Evolutionary conservation across 2,113 vertebrate species (phyloP), one percentile per base, ranked within the genome.

Genomic region (Hemicordylus capensis): DNA sequence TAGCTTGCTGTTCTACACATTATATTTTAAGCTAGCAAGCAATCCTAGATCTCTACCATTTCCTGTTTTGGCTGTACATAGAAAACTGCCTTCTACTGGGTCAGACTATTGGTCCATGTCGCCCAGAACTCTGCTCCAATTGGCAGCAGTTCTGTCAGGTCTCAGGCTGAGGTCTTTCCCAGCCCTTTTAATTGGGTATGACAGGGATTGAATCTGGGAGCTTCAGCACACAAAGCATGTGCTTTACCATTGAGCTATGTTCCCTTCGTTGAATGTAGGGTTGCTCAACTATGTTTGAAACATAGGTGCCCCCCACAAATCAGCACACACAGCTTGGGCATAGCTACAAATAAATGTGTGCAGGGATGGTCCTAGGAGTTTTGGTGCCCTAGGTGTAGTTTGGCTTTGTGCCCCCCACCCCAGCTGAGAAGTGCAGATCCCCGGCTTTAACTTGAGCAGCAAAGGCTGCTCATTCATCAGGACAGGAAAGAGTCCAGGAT

Each of bases 11-110:
- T 59, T 82, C 24, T 59, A 72, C 67, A 42, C 72, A 26, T 22
- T 42, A 39, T 44, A 72, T 59, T 70, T 51, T 81, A 28, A 70
- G 22, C 34, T 72, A n/a, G n/a, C n/a, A n/a, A n/a, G 79, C 39
- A 82, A 72, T 72, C 26, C 37, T 72, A 82, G 24, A 34, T 82
- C 67, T 31, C 67, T 82, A 24, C 51, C 48, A 37, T 39, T 37
- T 69, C 64, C 64, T 81, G 64, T 17, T 54, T 69, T 69, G 79
- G 79, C 79, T 58, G 34, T 70, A 70, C 80, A 81, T 70, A 69
- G 31, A 70, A 80, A 80, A 6, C 34, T 22, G 20, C 34, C 20
- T 61, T 61, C 6, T 4, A 61, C 34, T 67, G n/a, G 34, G n/a
- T 67, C 34, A 20, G 34, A 15, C 34, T 17, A 34, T 3, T 37